Percentiles rank a stretch among this genome's conserved stretches.
Evolutionary conservation across 2,797 vertebrate genomes (phyloP).

Genomic region (Tapera naevia): DNA sequence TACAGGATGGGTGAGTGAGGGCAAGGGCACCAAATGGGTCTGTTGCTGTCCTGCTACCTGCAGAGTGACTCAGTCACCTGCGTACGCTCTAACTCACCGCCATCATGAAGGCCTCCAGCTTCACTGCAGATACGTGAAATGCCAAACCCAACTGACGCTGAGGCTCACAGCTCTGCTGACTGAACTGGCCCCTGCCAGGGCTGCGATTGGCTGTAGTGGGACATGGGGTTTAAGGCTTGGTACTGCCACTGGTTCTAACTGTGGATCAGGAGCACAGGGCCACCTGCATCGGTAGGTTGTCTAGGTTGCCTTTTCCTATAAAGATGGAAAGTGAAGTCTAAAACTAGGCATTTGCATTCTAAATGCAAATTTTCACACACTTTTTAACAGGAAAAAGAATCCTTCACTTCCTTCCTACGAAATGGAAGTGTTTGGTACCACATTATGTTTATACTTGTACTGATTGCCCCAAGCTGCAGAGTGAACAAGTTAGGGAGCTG

Average conservation of each 20-base stretch:
- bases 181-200: background rate
- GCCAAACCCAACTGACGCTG: rapidly evolving
- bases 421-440: background rate
- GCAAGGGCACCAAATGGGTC: background rate
- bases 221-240: background rate
- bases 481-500: background rate
- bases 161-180: background rate
- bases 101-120: rapidly evolving
- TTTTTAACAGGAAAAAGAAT: background rate
- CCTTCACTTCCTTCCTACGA: background rate
- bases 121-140: background rate
- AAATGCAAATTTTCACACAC: background rate
- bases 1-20: background rate
- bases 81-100: rapidly evolving
- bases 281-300: background rate
- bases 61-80: background rate
- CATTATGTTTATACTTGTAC: background rate
- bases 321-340: background rate
- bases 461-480: background rate
- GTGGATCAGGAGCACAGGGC: background rate
- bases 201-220: background rate
- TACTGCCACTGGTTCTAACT: background rate
- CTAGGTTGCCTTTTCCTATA: background rate
- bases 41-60: rapidly evolving
- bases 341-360: background rate